Evolutionary conservation across 1,140 invertebrate species (phyloP).

Genomic region (Drosophila erecta): DNA sequence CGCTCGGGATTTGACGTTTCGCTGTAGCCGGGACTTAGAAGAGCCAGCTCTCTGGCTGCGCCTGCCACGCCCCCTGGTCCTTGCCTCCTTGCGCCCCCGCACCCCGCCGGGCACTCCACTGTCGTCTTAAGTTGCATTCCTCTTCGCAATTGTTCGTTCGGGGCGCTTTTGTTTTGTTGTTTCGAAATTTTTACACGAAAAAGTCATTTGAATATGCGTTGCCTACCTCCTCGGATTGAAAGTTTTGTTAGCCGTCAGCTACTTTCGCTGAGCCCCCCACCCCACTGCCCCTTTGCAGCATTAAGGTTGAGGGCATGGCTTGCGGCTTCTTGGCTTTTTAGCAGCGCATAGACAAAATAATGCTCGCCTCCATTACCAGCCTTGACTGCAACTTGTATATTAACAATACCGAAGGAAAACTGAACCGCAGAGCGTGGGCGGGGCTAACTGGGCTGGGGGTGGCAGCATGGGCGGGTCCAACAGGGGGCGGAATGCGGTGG

Average conservation of each 20-base stretch:
- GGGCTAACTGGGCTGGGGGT: background rate
- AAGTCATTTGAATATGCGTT: constrained; percentile 81
- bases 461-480: constrained; percentile 3
- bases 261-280: constrained; percentile 45
- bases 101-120: constrained; percentile 6
- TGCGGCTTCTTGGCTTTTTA: constrained; percentile 60
- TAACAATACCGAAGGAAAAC: constrained; percentile 26
- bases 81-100: background rate
- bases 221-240: constrained; percentile 61
- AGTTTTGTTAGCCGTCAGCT: constrained; percentile 78
- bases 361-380: constrained; percentile 54
- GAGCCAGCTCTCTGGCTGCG: constrained; percentile 45
- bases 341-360: constrained; percentile 50
- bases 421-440: background rate
- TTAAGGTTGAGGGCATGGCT: constrained; percentile 73
- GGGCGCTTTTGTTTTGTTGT: constrained; percentile 74
- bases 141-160: constrained; percentile 65
- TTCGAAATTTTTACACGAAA: constrained; percentile 78
- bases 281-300: background rate
- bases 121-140: constrained; percentile 71
- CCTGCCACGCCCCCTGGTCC: background rate
- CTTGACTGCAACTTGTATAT: constrained; percentile 61
- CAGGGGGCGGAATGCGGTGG: background rate
- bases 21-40: constrained; percentile 71
- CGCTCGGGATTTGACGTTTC: constrained; percentile 68